phyloP scores from a whole-genome alignment of 2,797 vertebrate species.

The Microcaecilia unicolor region DNA sequence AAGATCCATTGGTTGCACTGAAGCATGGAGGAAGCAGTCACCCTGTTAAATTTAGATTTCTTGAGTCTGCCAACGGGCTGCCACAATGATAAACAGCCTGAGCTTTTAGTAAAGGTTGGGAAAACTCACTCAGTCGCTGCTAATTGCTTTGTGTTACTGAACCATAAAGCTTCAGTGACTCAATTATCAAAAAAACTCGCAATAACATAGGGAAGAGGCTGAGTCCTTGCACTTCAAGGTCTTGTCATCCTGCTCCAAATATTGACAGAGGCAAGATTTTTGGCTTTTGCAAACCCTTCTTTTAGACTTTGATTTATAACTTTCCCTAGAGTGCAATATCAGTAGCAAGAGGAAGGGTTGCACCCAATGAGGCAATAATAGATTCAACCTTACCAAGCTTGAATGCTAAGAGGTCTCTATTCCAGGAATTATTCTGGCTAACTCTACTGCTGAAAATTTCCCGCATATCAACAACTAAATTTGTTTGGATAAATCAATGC shows the following conservation, averaged over 20 bases:
- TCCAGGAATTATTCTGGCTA: too few relatives aligned
- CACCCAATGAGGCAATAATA: too few relatives aligned
- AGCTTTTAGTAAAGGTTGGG: constrained; percentile 42
- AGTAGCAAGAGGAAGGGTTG: too few relatives aligned
- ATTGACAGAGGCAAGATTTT: too few relatives aligned
- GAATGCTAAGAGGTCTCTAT: too few relatives aligned
- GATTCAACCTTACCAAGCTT: too few relatives aligned
- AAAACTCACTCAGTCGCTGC: constrained; percentile 31
- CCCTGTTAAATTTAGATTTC: constrained; percentile 64
- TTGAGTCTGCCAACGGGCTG: constrained; percentile 55
- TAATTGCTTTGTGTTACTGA: constrained; percentile 52
- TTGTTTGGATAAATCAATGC: too few relatives aligned
- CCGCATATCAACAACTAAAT: too few relatives aligned
- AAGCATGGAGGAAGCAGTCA: constrained; percentile 31
- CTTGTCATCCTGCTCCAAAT: constrained; percentile 17
- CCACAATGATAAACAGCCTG: constrained; percentile 55
- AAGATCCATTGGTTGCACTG: constrained; percentile 48
- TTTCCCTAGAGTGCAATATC: too few relatives aligned
- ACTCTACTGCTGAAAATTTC: too few relatives aligned
- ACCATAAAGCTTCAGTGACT: constrained; percentile 36
- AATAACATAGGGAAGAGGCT: background rate
- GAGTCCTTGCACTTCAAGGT: constrained; percentile 8
- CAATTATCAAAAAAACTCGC: constrained; percentile 16
- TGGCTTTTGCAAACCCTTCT: too few relatives aligned
- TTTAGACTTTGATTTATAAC: too few relatives aligned